phyloP scores from a whole-genome alignment of 2,797 vertebrate species.

The Anguilla marmorata region DNA sequence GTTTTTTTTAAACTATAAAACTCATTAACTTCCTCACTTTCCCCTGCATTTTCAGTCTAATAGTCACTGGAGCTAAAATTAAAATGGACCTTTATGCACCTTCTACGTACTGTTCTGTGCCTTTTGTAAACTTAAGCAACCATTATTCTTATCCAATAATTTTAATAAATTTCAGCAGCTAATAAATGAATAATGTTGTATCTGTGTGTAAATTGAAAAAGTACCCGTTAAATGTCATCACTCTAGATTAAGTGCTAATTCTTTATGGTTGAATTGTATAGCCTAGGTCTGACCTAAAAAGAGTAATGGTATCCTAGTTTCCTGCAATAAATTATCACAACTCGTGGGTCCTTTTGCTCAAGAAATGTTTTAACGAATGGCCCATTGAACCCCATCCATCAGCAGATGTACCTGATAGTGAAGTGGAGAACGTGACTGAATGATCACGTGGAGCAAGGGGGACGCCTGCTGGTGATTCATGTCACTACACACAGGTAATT shows the following conservation, averaged over 20 bases:
- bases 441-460: not conserved
- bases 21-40: not conserved
- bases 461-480: conserved; percentile 14
- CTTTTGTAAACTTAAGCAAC: not conserved
- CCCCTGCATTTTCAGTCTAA: not conserved
- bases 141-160: not conserved
- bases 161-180: not conserved
- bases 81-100: not conserved
- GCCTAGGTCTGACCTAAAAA: not conserved
- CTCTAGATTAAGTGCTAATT: not conserved
- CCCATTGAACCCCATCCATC: not conserved
- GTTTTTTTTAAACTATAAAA: not conserved
- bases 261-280: not conserved
- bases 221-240: not conserved
- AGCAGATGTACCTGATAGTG: not conserved
- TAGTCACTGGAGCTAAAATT: not conserved
- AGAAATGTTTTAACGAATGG: not conserved
- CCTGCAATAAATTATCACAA: not conserved
- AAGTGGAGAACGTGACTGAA: not conserved
- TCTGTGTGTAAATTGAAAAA: not conserved
- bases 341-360: not conserved
- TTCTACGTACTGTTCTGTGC: not conserved
- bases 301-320: not conserved
- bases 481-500: conserved; percentile 2
- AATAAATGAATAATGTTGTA: not conserved